Percentiles rank a stretch among this genome's conserved stretches.
phyloP scores from a whole-genome alignment of 2,797 vertebrate genomes.

The Sus cebifrons region DNA sequence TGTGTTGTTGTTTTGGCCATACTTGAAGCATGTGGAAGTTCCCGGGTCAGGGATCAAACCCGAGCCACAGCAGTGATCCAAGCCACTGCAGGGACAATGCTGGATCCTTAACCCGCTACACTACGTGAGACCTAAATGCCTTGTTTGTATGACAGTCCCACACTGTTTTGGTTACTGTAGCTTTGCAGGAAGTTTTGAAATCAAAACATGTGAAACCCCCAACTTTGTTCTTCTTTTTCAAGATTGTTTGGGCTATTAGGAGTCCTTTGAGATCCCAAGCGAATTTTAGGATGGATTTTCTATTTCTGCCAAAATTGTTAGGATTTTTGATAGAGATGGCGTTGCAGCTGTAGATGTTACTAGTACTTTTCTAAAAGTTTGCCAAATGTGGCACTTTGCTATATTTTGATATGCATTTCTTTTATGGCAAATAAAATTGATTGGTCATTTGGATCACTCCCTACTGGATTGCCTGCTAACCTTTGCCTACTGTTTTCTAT shows the following conservation, averaged over 20 bases:
- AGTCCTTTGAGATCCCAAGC: not conserved
- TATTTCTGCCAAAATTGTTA: not conserved
- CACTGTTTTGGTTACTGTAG: not conserved
- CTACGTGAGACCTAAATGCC: too few relatives aligned
- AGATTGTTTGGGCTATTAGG: not conserved
- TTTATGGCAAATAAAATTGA: not conserved
- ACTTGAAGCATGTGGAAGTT: too few relatives aligned
- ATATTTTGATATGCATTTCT: not conserved
- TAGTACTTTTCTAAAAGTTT: not conserved
- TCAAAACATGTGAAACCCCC: not conserved
- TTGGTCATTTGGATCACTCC: not conserved
- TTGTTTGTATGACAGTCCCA: not conserved
- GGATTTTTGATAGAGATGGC: not conserved
- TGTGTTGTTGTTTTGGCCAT: too few relatives aligned
- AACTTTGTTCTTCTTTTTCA: not conserved
- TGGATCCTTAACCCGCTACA: too few relatives aligned
- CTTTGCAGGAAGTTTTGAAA: not conserved
- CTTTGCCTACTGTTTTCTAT: not conserved
- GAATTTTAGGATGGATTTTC: conserved; percentile 7
- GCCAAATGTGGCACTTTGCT: not conserved
- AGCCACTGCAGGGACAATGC: too few relatives aligned
- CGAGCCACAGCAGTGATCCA: too few relatives aligned
- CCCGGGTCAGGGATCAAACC: too few relatives aligned
- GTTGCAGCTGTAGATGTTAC: not conserved
- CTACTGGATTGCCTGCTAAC: not conserved